Evolutionary conservation across 2,113 vertebrate species (phyloP), one percentile per base, ranked within the genome.

Genomic region (Paramormyrops kingsleyae): DNA sequence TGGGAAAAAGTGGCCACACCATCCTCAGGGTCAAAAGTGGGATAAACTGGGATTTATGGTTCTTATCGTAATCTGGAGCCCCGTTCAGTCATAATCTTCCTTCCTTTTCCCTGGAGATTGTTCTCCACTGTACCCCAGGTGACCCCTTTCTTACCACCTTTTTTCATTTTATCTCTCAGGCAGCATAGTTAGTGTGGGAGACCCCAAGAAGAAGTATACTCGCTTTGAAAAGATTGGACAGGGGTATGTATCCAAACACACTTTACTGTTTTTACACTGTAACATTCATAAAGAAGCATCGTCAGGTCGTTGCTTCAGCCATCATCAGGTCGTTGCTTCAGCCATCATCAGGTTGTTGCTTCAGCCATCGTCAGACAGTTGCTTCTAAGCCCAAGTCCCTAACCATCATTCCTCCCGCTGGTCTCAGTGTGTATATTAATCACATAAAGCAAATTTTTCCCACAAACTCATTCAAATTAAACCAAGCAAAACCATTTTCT

Each of bases 161-260:
- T 39, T 19, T 47, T 44, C 13, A 17, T 27, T 56, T 13, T 83
- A 19, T 83, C 10, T 44, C 88, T 39, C 74, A 89, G 88, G 88
- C 17, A 89, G 88, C 70, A 89, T 89, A 35, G 88, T 89, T 47
- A 89, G 88, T 35, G 88, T 89, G 88, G 88, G 88, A 35, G 88
- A 88, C 62, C 88, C 88, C 47, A 88, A 88, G 10, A 88, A 88
- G 66, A 88, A 88, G 74, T 89, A 89, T 21, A 83, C 74, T 21
- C 88, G 47, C 70, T 89, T 89, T 83, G 88, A 89, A 50, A 89
- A 89, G 74, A 89, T 89, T 19, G 88, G 88, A 47, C 88, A 89
- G 50, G 88, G 88, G 88, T 89, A 56, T 21, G 88, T 89, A 21
- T 42, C 12, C 17, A 50, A 39, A 49, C 53, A 56, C 35, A 35